Conservation (phyloP, 2,797 vertebrate species). For the Gymnocypris eckloni region DNA sequence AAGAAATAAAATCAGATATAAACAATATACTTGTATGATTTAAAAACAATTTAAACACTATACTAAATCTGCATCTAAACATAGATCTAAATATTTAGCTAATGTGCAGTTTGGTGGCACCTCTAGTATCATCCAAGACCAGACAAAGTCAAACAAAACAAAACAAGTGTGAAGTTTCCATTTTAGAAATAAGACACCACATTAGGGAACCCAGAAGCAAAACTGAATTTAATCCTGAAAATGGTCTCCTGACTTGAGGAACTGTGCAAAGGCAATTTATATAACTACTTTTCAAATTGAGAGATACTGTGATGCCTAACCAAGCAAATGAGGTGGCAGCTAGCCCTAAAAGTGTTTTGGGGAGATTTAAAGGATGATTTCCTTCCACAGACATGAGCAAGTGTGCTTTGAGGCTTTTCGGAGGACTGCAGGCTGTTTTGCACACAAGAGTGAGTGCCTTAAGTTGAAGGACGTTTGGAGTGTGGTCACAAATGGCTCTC, state of each 20-base stretch:
- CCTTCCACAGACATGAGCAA: not conserved
- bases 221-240: slow-evolving; percentile 21
- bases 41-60: too few relatives aligned
- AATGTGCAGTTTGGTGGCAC: not conserved
- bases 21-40: too few relatives aligned
- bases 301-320: slow-evolving; percentile 16
- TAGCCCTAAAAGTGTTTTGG: slow-evolving; percentile 1
- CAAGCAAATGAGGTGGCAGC: slow-evolving; percentile 14
- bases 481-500: not conserved
- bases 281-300: slow-evolving; percentile 35
- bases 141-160: slow-evolving; percentile 24
- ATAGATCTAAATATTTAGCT: slow-evolving; percentile 6
- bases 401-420: slow-evolving; percentile 8
- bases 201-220: not conserved
- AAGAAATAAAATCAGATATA: not conserved
- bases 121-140: not conserved
- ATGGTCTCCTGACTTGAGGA: not conserved
- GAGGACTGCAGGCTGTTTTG: slow-evolving; percentile 3
- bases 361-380: slow-evolving; percentile 26
- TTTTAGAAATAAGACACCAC: slow-evolving; percentile 19
- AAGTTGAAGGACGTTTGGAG: slow-evolving; percentile 8
- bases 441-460: not conserved
- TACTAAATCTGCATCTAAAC: not conserved
- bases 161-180: slow-evolving; percentile 7
- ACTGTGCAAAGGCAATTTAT: slow-evolving; percentile 9